Conservation (phyloP, 2,888 invertebrate genomes). For the Ectropis crepuscularia region DNA sequence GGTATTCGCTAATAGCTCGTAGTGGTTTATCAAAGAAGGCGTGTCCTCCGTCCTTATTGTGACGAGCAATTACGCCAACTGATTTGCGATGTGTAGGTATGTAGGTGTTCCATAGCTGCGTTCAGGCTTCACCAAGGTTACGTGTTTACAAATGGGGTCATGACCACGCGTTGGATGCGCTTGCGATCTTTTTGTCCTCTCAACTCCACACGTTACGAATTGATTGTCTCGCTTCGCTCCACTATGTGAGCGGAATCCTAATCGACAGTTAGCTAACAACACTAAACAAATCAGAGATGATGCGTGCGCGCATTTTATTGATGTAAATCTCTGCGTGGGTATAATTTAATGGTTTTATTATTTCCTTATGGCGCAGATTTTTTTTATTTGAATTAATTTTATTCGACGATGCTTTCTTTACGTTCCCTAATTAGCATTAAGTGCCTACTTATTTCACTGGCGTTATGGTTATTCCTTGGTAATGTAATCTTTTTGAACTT, state of each 20-base stretch:
- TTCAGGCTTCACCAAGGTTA: constrained; percentile 44
- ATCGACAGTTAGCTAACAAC: constrained; percentile 34
- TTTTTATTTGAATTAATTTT: constrained; percentile 24
- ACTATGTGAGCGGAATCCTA: constrained; percentile 51
- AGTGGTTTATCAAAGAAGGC: no score
- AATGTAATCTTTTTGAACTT: background rate
- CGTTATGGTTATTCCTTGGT: background rate
- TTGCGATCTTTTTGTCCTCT: constrained; percentile 52
- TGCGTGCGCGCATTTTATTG: constrained; percentile 28
- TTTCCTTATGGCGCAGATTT: constrained; percentile 24
- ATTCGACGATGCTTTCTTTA: constrained; percentile 15
- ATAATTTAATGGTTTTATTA: constrained; percentile 28
- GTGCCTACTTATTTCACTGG: background rate
- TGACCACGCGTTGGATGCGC: constrained; percentile 53
- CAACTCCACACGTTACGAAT: constrained; percentile 46
- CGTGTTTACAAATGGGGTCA: constrained; percentile 55
- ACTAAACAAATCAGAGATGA: constrained; percentile 27
- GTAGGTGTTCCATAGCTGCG: constrained; percentile 18
- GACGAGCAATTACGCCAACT: background rate
- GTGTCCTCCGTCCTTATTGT: no score
- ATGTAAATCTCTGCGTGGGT: constrained; percentile 26
- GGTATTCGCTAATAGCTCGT: no score
- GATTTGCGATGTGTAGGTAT: background rate
- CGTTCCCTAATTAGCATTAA: constrained; percentile 18
- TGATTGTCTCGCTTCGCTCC: constrained; percentile 48